A percentile compares a stretch with the other conserved stretches of the same genome.
Evolutionary conservation across 2,888 invertebrate species (phyloP).

Genomic region (Cephus pulcher): DNA sequence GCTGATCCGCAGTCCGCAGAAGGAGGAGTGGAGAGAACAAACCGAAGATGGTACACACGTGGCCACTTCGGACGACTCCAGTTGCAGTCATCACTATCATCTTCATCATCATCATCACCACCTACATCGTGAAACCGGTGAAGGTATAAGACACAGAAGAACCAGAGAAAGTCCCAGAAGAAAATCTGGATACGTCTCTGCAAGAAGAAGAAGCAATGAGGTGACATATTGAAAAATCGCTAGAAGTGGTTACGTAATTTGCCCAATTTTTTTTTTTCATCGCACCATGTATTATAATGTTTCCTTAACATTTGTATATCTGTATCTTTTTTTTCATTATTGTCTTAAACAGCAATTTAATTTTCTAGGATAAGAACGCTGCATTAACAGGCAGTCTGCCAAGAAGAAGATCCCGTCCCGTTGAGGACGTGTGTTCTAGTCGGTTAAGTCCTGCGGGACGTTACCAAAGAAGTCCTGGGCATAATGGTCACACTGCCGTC

Average conservation of each 20-base stretch:
- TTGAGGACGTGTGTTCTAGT: conserved; percentile 68
- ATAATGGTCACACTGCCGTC: conserved; percentile 53
- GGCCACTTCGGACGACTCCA: conserved; percentile 74
- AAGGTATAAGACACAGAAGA: conserved; percentile 52
- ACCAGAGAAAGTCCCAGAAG: conserved; percentile 75
- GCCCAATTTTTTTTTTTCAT: too few species aligned
- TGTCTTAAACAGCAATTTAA: background rate
- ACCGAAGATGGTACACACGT: conserved; percentile 71
- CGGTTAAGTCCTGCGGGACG: conserved; percentile 61
- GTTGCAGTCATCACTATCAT: conserved; percentile 64
- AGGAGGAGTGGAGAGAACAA: conserved; percentile 69
- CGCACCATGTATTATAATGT: too few species aligned
- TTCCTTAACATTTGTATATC: background rate
- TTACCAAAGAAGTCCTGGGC: conserved; percentile 67
- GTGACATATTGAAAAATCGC: conserved; percentile 32
- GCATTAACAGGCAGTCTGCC: conserved; percentile 75
- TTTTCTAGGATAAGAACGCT: conserved; percentile 72
- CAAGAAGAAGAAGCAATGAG: conserved; percentile 67
- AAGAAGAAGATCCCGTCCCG: conserved; percentile 73
- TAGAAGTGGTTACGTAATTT: background rate
- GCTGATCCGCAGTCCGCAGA: conserved; percentile 61
- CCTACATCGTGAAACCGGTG: conserved; percentile 51
- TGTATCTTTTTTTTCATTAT: background rate
- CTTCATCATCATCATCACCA: conserved; percentile 59
- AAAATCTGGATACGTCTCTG: conserved; percentile 70